phyloP scores from a whole-genome alignment of 2,113 vertebrate genomes.

The Dasyurus viverrinus region DNA sequence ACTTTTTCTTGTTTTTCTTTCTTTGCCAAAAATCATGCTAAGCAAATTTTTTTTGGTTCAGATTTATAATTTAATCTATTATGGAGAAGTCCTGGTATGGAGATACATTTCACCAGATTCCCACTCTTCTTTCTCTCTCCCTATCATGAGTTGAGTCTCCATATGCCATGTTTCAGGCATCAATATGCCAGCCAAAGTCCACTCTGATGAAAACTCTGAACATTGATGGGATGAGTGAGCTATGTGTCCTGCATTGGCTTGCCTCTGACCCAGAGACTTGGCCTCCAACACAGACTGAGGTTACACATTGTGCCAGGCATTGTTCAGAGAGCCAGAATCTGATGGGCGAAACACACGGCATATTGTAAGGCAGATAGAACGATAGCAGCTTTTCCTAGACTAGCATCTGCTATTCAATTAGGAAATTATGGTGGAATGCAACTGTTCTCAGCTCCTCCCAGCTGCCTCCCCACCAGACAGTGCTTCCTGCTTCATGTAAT shows the following conservation, averaged over 20 bases:
- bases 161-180: not conserved
- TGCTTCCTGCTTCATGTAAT: not conserved
- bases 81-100: not conserved
- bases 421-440: slow-evolving; percentile 74
- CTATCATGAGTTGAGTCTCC: not conserved
- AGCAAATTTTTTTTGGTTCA: not conserved
- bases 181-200: not conserved
- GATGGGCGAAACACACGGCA: slow-evolving; percentile 81
- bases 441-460: slow-evolving; percentile 65
- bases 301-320: slow-evolving; percentile 50
- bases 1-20: not conserved
- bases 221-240: not conserved
- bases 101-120: not conserved
- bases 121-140: not conserved
- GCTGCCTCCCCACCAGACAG: not conserved
- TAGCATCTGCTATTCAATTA: slow-evolving; percentile 78
- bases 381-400: slow-evolving; percentile 79
- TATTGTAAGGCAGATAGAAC: slow-evolving; percentile 78
- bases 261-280: not conserved
- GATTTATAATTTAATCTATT: not conserved
- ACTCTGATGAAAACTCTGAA: slow-evolving; percentile 35
- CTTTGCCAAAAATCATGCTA: not conserved
- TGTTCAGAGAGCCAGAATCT: slow-evolving; percentile 75
- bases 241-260: slow-evolving; percentile 2
- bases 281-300: slow-evolving; percentile 18